phyloP scores from a whole-genome alignment of 2,797 vertebrate genomes.

The Lithobates pipiens region DNA sequence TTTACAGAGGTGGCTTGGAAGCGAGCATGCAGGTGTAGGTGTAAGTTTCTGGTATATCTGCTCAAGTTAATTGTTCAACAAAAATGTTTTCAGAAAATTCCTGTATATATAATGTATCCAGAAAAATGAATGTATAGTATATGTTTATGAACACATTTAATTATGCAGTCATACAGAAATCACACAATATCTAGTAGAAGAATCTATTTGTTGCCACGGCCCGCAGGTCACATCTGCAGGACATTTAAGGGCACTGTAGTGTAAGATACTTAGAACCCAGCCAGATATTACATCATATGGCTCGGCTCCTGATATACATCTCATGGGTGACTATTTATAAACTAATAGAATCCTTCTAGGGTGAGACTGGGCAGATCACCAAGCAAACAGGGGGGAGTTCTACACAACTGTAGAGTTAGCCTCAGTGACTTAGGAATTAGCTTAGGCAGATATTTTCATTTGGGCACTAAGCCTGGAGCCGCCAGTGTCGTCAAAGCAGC shows the following conservation, averaged over 20 bases:
- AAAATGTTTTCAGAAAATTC: too few relatives aligned
- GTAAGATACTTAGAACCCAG: conserved; percentile 36
- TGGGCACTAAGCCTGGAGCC: conserved; percentile 52
- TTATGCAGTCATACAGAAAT: too few relatives aligned
- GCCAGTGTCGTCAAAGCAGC: conserved; percentile 46
- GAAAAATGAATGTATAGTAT: too few relatives aligned
- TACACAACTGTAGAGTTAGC: conserved; percentile 36
- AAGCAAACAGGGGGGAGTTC: conserved; percentile 41
- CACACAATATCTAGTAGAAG: neutral
- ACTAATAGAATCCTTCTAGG: conserved; percentile 42
- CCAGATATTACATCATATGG: conserved; percentile 57
- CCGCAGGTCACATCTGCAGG: conserved; percentile 48
- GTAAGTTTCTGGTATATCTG: too few relatives aligned
- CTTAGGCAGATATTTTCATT: conserved; percentile 57
- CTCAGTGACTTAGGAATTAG: conserved; percentile 50
- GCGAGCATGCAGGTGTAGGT: too few relatives aligned
- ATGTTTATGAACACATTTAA: too few relatives aligned
- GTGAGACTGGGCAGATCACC: conserved; percentile 55
- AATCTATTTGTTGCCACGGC: neutral
- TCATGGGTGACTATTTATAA: conserved; percentile 58
- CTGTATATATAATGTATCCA: too few relatives aligned
- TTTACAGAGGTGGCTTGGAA: too few relatives aligned
- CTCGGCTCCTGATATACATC: conserved; percentile 51
- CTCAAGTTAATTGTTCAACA: too few relatives aligned
- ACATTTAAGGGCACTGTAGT: conserved; percentile 61